Evolutionary conservation across 2,888 invertebrate genomes (phyloP).

Genomic region (Eristalinus sepulchralis): DNA sequence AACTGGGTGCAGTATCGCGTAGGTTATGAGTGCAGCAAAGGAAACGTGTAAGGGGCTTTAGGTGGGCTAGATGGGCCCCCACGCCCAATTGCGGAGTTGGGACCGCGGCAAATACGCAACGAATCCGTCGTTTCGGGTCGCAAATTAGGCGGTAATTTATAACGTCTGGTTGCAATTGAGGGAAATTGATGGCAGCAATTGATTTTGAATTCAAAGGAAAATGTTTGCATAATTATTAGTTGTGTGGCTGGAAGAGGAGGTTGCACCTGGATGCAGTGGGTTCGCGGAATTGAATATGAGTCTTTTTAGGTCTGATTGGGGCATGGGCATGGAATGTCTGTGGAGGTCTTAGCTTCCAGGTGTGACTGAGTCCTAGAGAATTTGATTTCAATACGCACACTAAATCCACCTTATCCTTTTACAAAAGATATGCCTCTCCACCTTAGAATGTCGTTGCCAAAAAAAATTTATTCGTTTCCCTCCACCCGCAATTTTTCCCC

Average conservation of each 20-base stretch:
- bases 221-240: slow-evolving; percentile 38
- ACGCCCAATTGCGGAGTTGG: slow-evolving; percentile 39
- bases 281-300: background rate
- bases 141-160: slow-evolving; percentile 69
- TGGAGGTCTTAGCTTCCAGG: too few species aligned
- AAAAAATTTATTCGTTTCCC: too few species aligned
- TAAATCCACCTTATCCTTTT: too few species aligned
- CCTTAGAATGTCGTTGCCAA: too few species aligned
- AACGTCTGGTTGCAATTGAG: slow-evolving; percentile 56
- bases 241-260: background rate
- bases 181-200: slow-evolving; percentile 62
- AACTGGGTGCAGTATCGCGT: background rate
- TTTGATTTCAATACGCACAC: too few species aligned
- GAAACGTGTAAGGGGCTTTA: slow-evolving; percentile 39
- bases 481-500: too few species aligned
- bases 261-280: background rate
- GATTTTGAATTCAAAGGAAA: slow-evolving; percentile 57
- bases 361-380: too few species aligned
- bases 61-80: slow-evolving; percentile 57
- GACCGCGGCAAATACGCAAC: slow-evolving; percentile 11
- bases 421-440: too few species aligned
- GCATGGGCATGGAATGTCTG: too few species aligned
- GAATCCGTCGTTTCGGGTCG: slow-evolving; percentile 26
- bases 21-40: slow-evolving; percentile 58
- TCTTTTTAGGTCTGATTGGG: too few species aligned